Conservation (phyloP, 2,797 vertebrate genomes). For the Silurus aristotelis region DNA sequence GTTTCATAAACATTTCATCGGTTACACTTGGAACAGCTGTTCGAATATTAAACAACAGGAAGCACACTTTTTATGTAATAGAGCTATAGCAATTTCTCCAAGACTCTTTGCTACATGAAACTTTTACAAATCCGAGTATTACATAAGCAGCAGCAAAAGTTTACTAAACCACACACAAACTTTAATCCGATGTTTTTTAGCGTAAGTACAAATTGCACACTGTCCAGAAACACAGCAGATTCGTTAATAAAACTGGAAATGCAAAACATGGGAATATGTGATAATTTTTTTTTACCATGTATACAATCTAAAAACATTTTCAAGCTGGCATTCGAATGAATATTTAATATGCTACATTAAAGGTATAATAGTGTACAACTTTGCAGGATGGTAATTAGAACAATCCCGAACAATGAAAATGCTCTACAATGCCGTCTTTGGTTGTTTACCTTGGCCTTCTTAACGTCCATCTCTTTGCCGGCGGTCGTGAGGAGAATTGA, state of each 20-base stretch:
- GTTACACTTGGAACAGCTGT: background rate
- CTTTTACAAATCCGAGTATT: background rate
- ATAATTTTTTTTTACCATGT: too few species aligned
- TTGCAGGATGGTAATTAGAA: too few species aligned
- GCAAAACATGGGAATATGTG: too few species aligned
- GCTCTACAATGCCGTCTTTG: background rate
- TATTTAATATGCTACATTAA: background rate
- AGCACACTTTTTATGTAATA: background rate
- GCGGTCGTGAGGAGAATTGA: conserved; percentile 86
- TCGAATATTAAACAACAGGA: background rate
- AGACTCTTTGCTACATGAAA: background rate
- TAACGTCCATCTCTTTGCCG: conserved; percentile 86
- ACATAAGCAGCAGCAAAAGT: background rate
- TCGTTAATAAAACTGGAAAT: background rate
- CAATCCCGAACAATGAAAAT: background rate
- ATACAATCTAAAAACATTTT: too few species aligned
- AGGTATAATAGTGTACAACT: background rate
- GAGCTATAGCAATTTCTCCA: background rate
- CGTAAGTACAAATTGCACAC: too few species aligned
- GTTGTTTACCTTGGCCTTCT: conserved; percentile 83
- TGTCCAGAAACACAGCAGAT: too few species aligned
- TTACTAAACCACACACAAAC: too few species aligned
- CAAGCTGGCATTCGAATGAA: background rate
- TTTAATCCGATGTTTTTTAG: too few species aligned
- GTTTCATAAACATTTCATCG: background rate